Evolutionary conservation across 2,888 invertebrate genomes (phyloP), one percentile per base, ranked within the genome.

Genomic region (Melanargia galathea): DNA sequence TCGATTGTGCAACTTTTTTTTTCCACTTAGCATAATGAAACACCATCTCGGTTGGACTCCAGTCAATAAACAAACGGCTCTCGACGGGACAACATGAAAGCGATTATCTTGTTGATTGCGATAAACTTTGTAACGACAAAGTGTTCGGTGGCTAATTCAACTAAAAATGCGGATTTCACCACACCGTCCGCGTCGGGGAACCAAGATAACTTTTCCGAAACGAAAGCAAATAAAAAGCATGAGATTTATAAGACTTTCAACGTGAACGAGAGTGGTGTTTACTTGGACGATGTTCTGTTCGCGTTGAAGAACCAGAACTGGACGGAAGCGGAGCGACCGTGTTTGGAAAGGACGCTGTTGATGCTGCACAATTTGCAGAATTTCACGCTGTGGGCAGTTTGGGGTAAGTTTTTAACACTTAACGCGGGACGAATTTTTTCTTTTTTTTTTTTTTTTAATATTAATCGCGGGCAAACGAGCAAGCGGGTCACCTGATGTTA

Each of bases 321-420:
- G 90, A 82, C 78, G 2, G 67, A 62, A 0, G 82, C 81, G 1
- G 89, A 90, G 55, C 69, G 79, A 11, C 80, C 81, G 0, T 91
- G 91, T 61, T 69, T 89, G 64, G 75, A 84, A 33, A 79, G 84
- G 35, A 88, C 89, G 1, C 69, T 85, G 30, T 66, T 71, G n/a
- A 67, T 90, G 73, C 74, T 91, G 11, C 72, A 77, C 5, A 79
- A 79, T 52, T 75, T 93, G 69, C 87, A 90, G 70, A 93, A 93
- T 72, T 90, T 92, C 64, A 92, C 93, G 0, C 70, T 93, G 18
- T 93, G 93, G 93, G 92, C 93, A 0, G 90, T 92, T 68, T 92
- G 92, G 91, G 87, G 93, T 92, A 77, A 87, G 92, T 86, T 38
- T 33, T 63, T 33, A 40, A 3, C 35, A 48, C n/a, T n/a, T n/a